Percentiles rank a stretch among this genome's conserved stretches.
Conservation (phyloP, 92 coral and sea anemone genomes). For the Virgularia gustaviana region DNA sequence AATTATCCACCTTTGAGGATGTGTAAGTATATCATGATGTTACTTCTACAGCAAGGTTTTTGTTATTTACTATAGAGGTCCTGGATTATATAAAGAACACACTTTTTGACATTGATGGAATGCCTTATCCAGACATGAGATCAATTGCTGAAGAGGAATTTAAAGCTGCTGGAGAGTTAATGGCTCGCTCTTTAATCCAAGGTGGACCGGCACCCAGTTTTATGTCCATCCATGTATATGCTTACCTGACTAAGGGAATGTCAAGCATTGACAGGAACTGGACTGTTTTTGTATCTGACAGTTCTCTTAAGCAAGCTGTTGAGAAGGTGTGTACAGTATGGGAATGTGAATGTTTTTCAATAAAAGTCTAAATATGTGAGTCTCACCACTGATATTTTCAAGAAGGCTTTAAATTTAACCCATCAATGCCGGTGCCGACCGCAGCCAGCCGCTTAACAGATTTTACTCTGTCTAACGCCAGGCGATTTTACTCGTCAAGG, state of each 20-base stretch:
- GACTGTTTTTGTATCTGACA: too few relatives aligned
- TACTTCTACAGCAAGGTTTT: not conserved
- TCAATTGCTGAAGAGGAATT: constrained; percentile 56
- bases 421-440: too few relatives aligned
- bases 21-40: not conserved
- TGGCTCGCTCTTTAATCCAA: constrained; percentile 46
- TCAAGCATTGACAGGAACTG: too few relatives aligned
- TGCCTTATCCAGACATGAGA: constrained; percentile 53
- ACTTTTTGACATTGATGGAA: constrained; percentile 54
- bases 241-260: constrained; percentile 42
- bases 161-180: constrained; percentile 46
- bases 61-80: constrained; percentile 21
- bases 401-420: too few relatives aligned
- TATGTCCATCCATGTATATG: constrained; percentile 22
- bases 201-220: constrained; percentile 53
- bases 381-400: too few relatives aligned
- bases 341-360: too few relatives aligned
- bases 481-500: too few relatives aligned
- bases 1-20: not conserved
- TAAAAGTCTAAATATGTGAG: too few relatives aligned
- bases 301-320: too few relatives aligned
- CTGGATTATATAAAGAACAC: constrained; percentile 25
- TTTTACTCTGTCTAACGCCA: too few relatives aligned
- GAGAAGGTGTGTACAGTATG: too few relatives aligned
- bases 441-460: too few relatives aligned